Evolutionary conservation across 30 jellyfish, hydroid and myxozoan genomes (phyloP).

Genomic region (Turritopsis rubra): DNA sequence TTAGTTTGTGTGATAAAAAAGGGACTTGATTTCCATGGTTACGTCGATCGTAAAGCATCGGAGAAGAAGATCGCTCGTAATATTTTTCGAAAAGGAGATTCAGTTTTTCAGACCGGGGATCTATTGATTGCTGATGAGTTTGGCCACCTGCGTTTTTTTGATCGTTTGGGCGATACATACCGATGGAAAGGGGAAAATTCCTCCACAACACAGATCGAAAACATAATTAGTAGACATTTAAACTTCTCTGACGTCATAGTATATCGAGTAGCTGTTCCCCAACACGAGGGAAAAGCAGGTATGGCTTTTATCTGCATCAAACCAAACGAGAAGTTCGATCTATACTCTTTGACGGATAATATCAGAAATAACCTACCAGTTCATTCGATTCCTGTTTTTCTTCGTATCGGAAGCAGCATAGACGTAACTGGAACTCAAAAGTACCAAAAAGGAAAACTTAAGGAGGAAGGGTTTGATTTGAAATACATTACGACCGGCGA

Average conservation of each 20-base stretch:
- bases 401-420: slow-evolving; percentile 33
- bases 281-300: slow-evolving; percentile 93
- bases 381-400: slow-evolving; percentile 64
- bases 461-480: slow-evolving; percentile 54
- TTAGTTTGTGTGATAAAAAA: slow-evolving; percentile 37
- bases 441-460: slow-evolving; percentile 45
- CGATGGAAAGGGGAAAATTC: slow-evolving; percentile 98
- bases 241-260: slow-evolving; percentile 58
- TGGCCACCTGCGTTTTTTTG: slow-evolving; percentile 73
- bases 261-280: slow-evolving; percentile 79
- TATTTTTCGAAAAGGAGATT: slow-evolving; percentile 65
- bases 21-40: slow-evolving; percentile 67
- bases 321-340: slow-evolving; percentile 26
- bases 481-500: slow-evolving; percentile 38
- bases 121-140: slow-evolving; percentile 58
- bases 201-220: slow-evolving; percentile 82
- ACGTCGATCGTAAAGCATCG: slow-evolving; percentile 52
- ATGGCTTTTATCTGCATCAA: slow-evolving; percentile 48
- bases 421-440: slow-evolving; percentile 56
- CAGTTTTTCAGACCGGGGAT: slow-evolving; percentile 71
- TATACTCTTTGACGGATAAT: slow-evolving; percentile 21
- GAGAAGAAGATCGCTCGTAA: slow-evolving; percentile 54
- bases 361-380: slow-evolving; percentile 53
- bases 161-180: slow-evolving; percentile 87
- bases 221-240: slow-evolving; percentile 41